A percentile compares a stretch with the other conserved stretches of the same genome.
phyloP scores from a whole-genome alignment of 1,140 invertebrate genomes.

The Stegodyphus dumicola region DNA sequence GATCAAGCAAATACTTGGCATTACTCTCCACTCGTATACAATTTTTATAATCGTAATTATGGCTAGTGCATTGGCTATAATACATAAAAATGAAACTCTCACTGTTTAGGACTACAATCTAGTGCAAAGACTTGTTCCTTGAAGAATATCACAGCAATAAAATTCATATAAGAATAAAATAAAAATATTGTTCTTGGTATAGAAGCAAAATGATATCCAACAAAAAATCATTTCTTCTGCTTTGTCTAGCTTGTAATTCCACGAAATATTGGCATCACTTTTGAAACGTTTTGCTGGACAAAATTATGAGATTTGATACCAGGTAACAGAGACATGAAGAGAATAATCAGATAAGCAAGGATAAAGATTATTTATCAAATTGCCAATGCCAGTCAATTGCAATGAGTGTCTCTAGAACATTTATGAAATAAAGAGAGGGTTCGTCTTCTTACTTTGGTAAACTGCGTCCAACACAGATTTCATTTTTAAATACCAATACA shows the following conservation, averaged over 20 bases:
- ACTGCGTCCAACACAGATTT: no score
- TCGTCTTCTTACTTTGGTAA: no score
- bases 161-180: no score
- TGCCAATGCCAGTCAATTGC: no score
- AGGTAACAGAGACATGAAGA: constrained; percentile 17
- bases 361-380: no score
- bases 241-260: constrained; percentile 19
- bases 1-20: constrained; percentile 19
- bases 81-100: constrained; percentile 47
- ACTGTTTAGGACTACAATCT: constrained; percentile 26
- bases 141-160: constrained; percentile 18
- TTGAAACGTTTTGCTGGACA: constrained; percentile 18
- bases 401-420: no score
- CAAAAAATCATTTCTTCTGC: constrained; percentile 17
- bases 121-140: constrained; percentile 45
- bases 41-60: neutral
- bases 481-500: no score
- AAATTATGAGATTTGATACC: constrained; percentile 30
- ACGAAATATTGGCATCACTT: neutral
- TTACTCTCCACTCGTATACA: neutral
- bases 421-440: no score
- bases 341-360: no score
- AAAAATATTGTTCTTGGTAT: constrained; percentile 4
- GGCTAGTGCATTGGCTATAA: constrained; percentile 15
- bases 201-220: neutral